Conservation (phyloP, 2,113 vertebrate species). For the Phalacrocorax pelagicus region DNA sequence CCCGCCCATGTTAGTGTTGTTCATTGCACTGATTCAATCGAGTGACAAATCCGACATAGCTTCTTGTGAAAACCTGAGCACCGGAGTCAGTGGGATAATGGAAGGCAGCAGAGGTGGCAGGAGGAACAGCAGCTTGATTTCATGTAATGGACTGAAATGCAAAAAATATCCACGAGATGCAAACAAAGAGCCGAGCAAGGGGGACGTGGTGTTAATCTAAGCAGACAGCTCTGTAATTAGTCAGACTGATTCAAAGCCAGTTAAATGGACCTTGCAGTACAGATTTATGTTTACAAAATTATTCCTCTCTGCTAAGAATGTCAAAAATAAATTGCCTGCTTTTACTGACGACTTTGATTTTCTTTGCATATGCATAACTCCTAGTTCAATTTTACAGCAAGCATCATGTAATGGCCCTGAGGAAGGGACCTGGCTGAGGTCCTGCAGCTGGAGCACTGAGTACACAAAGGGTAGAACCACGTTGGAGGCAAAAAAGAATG, state of each 20-base stretch:
- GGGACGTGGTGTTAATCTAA: neutral
- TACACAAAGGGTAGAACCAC: neutral
- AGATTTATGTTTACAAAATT: conserved; percentile 1
- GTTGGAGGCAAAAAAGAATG: neutral
- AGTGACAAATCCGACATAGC: neutral
- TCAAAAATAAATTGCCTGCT: conserved; percentile 24
- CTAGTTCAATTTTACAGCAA: neutral
- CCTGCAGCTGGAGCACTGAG: neutral
- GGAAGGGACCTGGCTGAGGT: neutral
- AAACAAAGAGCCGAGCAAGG: neutral
- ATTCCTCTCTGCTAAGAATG: conserved; percentile 4
- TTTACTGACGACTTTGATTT: neutral
- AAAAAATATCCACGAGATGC: neutral
- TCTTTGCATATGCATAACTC: neutral
- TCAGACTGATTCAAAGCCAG: conserved; percentile 9
- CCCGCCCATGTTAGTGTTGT: neutral
- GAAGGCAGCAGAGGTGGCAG: neutral
- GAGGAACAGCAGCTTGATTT: neutral
- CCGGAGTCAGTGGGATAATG: neutral
- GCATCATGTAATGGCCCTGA: accelerated
- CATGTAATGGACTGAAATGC: neutral
- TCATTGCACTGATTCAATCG: neutral
- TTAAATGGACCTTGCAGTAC: conserved; percentile 29
- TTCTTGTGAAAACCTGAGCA: neutral
- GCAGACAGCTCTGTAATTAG: conserved; percentile 64